Conservation (phyloP, 2,797 vertebrate species). For the Picus viridis region DNA sequence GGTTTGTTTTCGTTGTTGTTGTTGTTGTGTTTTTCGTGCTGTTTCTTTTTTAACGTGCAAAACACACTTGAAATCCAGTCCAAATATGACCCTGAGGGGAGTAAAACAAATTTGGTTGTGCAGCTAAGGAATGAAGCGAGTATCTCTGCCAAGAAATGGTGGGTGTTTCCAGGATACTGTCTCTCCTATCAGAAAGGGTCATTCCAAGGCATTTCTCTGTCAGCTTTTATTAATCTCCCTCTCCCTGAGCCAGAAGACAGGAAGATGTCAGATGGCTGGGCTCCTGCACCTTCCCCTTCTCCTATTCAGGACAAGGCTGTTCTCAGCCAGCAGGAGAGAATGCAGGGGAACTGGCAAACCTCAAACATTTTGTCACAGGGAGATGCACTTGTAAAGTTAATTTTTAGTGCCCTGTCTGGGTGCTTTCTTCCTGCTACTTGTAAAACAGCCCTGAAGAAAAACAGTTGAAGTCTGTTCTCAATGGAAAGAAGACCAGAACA, state of each 20-base stretch:
- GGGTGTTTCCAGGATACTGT: constrained; percentile 29
- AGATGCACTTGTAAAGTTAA: neutral
- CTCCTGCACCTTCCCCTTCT: neutral
- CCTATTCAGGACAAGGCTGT: constrained; percentile 24
- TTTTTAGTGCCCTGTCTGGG: neutral
- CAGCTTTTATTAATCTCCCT: constrained; percentile 21
- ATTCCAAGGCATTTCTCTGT: constrained; percentile 32
- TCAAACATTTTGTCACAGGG: constrained; percentile 12
- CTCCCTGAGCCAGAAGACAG: constrained; percentile 23
- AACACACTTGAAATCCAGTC: neutral
- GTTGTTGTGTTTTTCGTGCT: neutral
- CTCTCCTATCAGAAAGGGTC: constrained; percentile 36
- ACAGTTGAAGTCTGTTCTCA: neutral
- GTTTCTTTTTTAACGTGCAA: neutral
- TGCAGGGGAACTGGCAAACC: neutral
- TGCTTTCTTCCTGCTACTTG: neutral
- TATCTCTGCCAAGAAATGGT: constrained; percentile 4
- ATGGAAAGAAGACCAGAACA: neutral
- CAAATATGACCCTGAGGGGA: neutral
- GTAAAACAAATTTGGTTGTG: neutral
- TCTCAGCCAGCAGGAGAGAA: constrained; percentile 2
- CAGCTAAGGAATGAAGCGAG: constrained; percentile 15
- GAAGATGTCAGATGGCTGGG: constrained; percentile 25
- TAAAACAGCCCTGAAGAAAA: neutral
- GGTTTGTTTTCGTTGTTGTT: no score